Evolutionary conservation across 2,888 invertebrate genomes (phyloP), one percentile per base, ranked within the genome.

Genomic region (Sialis lutaria): DNA sequence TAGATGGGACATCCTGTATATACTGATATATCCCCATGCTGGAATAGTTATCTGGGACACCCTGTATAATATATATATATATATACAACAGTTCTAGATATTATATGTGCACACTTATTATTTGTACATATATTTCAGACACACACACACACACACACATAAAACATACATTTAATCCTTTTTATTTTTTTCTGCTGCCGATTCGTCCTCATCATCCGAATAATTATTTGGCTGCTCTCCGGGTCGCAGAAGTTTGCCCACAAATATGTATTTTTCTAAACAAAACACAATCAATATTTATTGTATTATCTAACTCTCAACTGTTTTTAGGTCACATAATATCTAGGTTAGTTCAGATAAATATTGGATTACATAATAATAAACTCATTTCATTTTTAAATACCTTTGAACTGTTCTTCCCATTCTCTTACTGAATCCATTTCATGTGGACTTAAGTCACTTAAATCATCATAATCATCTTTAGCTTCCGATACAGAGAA

Each of bases 401-500:
- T 69, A 89, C 92, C 93, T 77, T 83, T 84, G 64, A 97, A 92
- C 64, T 96, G 96, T 67, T 86, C 85, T 65, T 95, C 93, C 97
- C 97, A 97, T 68, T 97, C 96, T 54, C 78, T 77, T 6, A 96
- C 84, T 22, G 90, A 88, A 55, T 92, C 92, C 90, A 96, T 92
- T 70, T 97, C 88, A 72, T 84, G 79, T 9, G 84, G 78, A 60
- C 82, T 86, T 48, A 97, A 76, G 67, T 97, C 96, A 64, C 89
- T 89, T 47, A 97, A 74, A 65, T 97, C 96, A 72, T 97, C 96
- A 68, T 92, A 92, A 56, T 85, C 88, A 51, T 83, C 82, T 55
- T 80, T 83, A 51, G 80, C 78, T 45, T 79, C 74, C 45, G 80
- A 77, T 43, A 95, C 82, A 35, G 84, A 84, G 66, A 97, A 97